These are phyloP conservation scores for Epicampocera succincta DNA, from an alignment of 2,888 invertebrate genomes.

Conservation along the genomic window DNA sequence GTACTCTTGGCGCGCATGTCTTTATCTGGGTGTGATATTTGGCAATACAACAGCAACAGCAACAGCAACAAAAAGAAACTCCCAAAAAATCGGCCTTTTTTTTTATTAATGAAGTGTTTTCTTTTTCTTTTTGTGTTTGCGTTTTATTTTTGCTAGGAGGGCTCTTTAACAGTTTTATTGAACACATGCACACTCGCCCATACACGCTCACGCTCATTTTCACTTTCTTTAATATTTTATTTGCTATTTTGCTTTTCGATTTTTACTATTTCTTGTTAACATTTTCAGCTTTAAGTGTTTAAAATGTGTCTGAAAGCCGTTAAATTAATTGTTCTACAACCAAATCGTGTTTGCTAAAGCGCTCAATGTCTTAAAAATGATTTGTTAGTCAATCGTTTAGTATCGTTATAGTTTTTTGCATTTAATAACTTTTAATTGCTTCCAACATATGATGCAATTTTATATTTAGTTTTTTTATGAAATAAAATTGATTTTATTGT, in stretches of 20 bases:
- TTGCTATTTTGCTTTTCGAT: background rate
- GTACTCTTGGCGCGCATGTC: constrained; percentile 62
- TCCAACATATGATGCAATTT: constrained; percentile 43
- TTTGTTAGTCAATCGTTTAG: constrained; percentile 40
- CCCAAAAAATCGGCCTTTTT: constrained; percentile 12
- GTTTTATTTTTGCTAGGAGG: constrained; percentile 11
- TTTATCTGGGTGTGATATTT: constrained; percentile 18
- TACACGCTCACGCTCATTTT: constrained; percentile 17
- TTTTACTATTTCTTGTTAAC: constrained; percentile 11
- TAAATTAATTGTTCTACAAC: constrained; percentile 60
- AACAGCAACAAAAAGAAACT: background rate
- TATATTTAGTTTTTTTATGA: no score
- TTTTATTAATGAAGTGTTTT: constrained; percentile 47
- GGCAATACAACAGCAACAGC: background rate
- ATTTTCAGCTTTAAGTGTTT: constrained; percentile 27
- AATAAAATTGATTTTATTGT: background rate
- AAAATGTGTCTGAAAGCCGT: constrained; percentile 61
- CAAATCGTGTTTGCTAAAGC: constrained; percentile 45
- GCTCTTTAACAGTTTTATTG: constrained; percentile 23
- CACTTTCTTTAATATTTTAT: constrained; percentile 40
- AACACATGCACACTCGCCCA: background rate
- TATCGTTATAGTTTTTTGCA: constrained; percentile 12
- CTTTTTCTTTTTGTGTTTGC: no score
- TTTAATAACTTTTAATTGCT: constrained; percentile 34
- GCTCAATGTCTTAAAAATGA: constrained; percentile 38